Conservation (phyloP, 2,888 invertebrate species). For the Mellilla xanthometata region DNA sequence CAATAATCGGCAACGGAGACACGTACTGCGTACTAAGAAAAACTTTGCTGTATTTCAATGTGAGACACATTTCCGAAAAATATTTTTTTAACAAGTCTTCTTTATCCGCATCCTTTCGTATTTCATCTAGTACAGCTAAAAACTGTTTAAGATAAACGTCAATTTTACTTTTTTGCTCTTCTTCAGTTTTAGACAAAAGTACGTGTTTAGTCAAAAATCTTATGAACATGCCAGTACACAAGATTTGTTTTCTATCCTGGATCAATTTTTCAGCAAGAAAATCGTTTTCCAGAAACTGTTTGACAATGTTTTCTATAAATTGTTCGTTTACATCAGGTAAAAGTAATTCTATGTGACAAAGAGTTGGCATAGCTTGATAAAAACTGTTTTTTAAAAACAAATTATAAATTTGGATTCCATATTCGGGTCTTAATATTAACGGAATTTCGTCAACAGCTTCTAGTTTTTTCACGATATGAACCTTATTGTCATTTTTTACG, state of each 20-base stretch:
- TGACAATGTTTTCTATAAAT: slow-evolving; percentile 34
- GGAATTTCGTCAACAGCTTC: slow-evolving; percentile 30
- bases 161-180: slow-evolving; percentile 36
- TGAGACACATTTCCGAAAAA: slow-evolving; percentile 34
- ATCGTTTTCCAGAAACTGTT: slow-evolving; percentile 31
- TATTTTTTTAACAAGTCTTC: slow-evolving; percentile 1
- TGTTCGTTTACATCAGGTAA: slow-evolving; percentile 36
- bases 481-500: slow-evolving; percentile 24
- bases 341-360: slow-evolving; percentile 37
- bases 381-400: slow-evolving; percentile 29
- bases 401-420: slow-evolving; percentile 41
- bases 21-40: slow-evolving; percentile 41
- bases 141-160: slow-evolving; percentile 38
- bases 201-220: slow-evolving; percentile 48
- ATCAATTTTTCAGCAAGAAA: slow-evolving; percentile 26
- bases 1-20: slow-evolving; percentile 43
- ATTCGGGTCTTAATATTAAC: slow-evolving; percentile 42
- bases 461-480: slow-evolving; percentile 9
- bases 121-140: slow-evolving; percentile 34
- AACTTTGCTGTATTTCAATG: slow-evolving; percentile 43
- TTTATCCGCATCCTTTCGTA: background rate
- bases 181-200: slow-evolving; percentile 38
- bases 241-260: background rate
- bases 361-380: slow-evolving; percentile 28
- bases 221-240: slow-evolving; percentile 28